Conservation (phyloP, 2,113 vertebrate species). For the Pterocles orientalis region DNA sequence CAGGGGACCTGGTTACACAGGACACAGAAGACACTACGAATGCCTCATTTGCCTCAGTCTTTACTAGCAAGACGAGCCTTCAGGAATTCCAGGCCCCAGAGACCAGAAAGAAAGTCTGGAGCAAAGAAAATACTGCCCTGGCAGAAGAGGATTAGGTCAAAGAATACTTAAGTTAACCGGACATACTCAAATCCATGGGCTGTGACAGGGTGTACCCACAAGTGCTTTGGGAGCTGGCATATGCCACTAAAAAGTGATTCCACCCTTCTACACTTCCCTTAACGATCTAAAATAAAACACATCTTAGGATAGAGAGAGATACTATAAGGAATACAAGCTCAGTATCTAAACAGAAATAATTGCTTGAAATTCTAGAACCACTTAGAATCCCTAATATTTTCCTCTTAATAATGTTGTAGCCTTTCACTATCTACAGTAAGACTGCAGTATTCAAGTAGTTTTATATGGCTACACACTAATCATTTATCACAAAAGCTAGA, state of each 20-base stretch:
- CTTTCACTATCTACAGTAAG: neutral
- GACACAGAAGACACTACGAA: neutral
- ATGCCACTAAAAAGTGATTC: neutral
- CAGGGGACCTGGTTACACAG: too few relatives aligned
- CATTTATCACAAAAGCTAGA: neutral
- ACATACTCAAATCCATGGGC: neutral
- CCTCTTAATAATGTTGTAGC: neutral
- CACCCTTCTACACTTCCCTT: neutral
- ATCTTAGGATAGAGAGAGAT: neutral
- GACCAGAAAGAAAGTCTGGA: neutral
- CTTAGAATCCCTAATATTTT: neutral
- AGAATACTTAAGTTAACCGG: neutral
- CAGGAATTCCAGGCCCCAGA: neutral
- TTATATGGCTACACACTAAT: neutral
- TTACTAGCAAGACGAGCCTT: neutral
- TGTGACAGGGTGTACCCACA: neutral
- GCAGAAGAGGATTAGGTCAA: neutral
- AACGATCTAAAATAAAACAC: neutral
- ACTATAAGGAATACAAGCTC: neutral
- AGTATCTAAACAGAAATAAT: neutral
- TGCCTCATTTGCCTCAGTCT: neutral
- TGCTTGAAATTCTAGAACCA: neutral
- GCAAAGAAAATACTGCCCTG: neutral
- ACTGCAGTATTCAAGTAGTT: neutral
- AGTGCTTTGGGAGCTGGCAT: neutral